Evolutionary conservation across 2,888 invertebrate genomes (phyloP).

Genomic region (Caenorhabditis sinica): DNA sequence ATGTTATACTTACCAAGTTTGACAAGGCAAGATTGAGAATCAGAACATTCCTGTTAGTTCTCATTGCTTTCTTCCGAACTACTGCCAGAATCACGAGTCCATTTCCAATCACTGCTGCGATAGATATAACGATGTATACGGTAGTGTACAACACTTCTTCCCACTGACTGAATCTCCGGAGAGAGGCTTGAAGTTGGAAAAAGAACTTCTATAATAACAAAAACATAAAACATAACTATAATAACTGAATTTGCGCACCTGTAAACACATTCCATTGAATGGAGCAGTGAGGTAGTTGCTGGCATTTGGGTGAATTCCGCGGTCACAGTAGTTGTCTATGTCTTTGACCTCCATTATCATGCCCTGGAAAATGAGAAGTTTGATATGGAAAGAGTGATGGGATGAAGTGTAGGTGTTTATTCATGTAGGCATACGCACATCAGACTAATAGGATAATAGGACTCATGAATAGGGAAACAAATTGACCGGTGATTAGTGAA

Average conservation of each 20-base stretch:
- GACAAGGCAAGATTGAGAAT: conserved; percentile 92
- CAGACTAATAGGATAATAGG: background rate
- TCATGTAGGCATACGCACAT: background rate
- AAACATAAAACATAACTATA: too few species aligned
- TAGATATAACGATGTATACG: conserved; percentile 81
- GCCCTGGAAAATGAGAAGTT: conserved; percentile 62
- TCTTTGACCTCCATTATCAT: conserved; percentile 78
- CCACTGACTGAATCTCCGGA: conserved; percentile 79
- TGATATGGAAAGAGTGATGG: background rate
- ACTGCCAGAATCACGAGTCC: conserved; percentile 86
- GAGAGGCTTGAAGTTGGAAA: conserved; percentile 75
- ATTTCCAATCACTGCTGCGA: conserved; percentile 81
- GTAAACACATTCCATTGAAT: conserved; percentile 76
- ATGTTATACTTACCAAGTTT: conserved; percentile 85
- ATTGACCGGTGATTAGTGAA: conserved; percentile 31
- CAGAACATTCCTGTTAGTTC: conserved; percentile 94
- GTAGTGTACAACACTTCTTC: conserved; percentile 80
- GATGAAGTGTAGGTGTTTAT: background rate
- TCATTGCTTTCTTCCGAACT: conserved; percentile 89
- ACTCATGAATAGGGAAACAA: conserved; percentile 33
- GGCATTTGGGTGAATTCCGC: conserved; percentile 68
- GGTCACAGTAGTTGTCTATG: conserved; percentile 79
- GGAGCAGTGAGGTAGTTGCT: conserved; percentile 67
- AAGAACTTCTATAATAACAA: conserved; percentile 73
- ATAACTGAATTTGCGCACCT: conserved; percentile 47